Base-by-base conservation (phyloP, 2,113 vertebrate species). In the Albula goreensis region DNA sequence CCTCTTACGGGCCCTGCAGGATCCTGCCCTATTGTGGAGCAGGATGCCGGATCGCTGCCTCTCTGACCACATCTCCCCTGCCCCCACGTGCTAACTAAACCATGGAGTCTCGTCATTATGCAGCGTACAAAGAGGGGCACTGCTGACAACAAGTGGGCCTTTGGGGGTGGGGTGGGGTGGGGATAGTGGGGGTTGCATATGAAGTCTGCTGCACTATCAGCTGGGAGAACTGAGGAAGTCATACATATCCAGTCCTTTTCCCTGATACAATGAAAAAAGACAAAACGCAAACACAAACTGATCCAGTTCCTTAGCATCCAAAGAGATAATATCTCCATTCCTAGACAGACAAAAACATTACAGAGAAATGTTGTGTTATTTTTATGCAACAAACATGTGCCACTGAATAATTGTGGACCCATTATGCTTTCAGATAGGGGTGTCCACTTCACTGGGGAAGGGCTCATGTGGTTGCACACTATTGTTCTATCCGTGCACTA, bases 41-140 rank as follows among this genome's bases (percentile, higher is more conserved):
- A 60, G 49, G 13, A 15, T 8, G 41, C 82, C 48, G 5, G 15
- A 31, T 83, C 84, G 19, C 66, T 48, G 25, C 66, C 31, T 41
- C 53, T 74, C 49, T 57, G 31, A 6, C 6, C 4, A 22, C 9
- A 19, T n/a, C 22, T 77, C 49, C 70, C 50, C 50, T 84, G 66
- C 66, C 70, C 63, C 50, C 83, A 85, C 74, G 74, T 78, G 70
- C 50, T 85, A 78, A 19, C 25, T 77, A 78, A 85, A 85, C 50
- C 83, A 85, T 52, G 11, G 77, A 66, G 41, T 9, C 17, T 19
- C 22, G 15, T 80, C 17, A 50, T 51, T n/a, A 80, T 5, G 11
- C 31, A 15, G 49, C 78, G 50, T 17, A 79, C 78, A 79, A 79
- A 79, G 49, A 50, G 78, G 48, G 78, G 78, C 31, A 78, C 25